These are phyloP conservation scores for Microcebus jonahi DNA, from an alignment of 2,113 vertebrate genomes.

Conservation along the genomic window DNA sequence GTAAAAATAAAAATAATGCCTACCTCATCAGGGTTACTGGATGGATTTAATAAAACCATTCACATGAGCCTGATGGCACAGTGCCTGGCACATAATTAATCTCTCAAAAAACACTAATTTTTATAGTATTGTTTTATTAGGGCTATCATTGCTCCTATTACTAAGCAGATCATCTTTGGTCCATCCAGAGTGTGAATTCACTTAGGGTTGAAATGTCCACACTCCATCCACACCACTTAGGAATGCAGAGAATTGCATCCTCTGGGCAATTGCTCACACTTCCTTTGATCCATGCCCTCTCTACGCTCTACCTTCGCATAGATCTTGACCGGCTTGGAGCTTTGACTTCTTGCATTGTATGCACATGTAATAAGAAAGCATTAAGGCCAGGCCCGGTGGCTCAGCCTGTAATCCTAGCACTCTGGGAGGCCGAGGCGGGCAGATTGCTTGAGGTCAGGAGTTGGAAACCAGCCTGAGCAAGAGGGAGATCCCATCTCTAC, in stretches of 20 bases:
- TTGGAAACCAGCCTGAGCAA: too few relatives aligned
- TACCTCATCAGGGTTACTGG: background rate
- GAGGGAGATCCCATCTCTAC: too few relatives aligned
- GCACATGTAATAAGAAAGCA: background rate
- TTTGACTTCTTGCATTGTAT: background rate
- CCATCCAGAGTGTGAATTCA: background rate
- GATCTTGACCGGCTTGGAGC: background rate
- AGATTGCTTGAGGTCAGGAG: too few relatives aligned
- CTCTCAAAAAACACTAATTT: background rate
- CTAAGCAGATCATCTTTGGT: background rate
- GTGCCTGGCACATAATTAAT: background rate
- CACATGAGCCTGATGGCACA: background rate
- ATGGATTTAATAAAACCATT: background rate
- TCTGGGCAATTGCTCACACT: background rate
- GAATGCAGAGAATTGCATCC: background rate
- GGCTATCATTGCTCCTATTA: background rate
- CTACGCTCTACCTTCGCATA: background rate
- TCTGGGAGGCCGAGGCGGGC: too few relatives aligned
- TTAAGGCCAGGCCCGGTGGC: background rate
- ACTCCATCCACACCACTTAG: background rate
- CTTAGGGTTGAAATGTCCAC: background rate
- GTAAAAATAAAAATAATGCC: constrained; percentile 10
- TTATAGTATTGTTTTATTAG: background rate
- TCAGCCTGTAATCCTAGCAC: too few relatives aligned
- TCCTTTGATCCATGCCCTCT: background rate